Conservation (phyloP, 1,140 invertebrate species). For the Anastrepha ludens region DNA sequence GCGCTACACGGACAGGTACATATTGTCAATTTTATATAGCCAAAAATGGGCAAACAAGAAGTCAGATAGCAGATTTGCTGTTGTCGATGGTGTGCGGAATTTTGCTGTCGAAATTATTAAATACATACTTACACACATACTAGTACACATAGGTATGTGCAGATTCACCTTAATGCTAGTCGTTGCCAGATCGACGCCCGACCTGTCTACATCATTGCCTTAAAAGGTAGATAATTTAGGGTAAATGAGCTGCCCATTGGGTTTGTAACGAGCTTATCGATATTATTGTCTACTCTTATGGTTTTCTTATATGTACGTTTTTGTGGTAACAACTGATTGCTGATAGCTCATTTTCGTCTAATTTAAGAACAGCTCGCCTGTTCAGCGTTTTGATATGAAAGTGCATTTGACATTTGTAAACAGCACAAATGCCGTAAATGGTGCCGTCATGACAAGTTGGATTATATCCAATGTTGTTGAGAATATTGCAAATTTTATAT, state of each 20-base stretch:
- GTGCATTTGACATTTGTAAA: constrained; percentile 27
- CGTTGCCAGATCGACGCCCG: background rate
- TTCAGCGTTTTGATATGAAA: background rate
- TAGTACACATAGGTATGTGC: background rate
- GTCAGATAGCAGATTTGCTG: background rate
- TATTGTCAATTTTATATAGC: constrained; percentile 14
- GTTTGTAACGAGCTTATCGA: background rate
- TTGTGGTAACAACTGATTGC: constrained; percentile 10
- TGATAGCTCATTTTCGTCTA: constrained; percentile 48
- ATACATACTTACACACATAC: constrained; percentile 10
- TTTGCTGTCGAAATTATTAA: constrained; percentile 49
- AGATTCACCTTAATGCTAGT: background rate
- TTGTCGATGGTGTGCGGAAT: constrained; percentile 27
- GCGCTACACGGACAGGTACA: constrained; percentile 22
- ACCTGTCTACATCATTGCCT: constrained; percentile 29
- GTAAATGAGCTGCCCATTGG: constrained; percentile 40
- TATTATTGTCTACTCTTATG: background rate
- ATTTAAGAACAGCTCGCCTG: constrained; percentile 17
- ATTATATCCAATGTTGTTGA: background rate
- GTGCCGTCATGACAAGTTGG: background rate
- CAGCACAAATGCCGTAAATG: background rate
- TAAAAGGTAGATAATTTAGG: constrained; percentile 41
- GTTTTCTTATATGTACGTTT: background rate
- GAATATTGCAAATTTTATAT: background rate
- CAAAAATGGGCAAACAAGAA: constrained; percentile 48